These are phyloP conservation scores for Jaculus jaculus DNA, from an alignment of 2,113 vertebrate genomes.

Conservation along the genomic window DNA sequence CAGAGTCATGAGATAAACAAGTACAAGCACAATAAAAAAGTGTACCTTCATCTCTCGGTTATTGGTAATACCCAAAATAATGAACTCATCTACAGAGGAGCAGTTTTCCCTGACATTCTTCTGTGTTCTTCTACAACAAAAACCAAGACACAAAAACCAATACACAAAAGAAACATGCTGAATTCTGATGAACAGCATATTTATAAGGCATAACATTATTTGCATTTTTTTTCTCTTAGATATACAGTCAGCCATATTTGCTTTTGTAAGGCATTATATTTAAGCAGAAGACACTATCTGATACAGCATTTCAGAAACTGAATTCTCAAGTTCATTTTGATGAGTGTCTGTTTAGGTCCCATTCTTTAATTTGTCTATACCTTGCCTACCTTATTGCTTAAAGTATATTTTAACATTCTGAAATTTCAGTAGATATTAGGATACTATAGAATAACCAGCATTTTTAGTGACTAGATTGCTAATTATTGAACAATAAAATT, in stretches of 20 bases:
- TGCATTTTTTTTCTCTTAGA: not conserved
- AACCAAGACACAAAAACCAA: too few relatives aligned
- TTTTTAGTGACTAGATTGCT: not conserved
- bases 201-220: not conserved
- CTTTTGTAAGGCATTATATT: not conserved
- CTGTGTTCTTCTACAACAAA: too few relatives aligned
- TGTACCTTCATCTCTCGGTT: not conserved
- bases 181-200: not conserved
- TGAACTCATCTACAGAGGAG: not conserved
- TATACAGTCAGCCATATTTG: not conserved
- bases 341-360: too few relatives aligned
- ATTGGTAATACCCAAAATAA: not conserved
- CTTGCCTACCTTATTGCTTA: not conserved
- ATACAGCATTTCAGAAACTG: not conserved
- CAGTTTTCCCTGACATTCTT: constrained; percentile 34
- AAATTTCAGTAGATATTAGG: not conserved
- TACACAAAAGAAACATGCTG: too few relatives aligned
- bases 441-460: too few relatives aligned
- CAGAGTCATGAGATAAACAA: constrained; percentile 12
- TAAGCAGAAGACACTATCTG: not conserved
- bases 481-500: not conserved
- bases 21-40: not conserved
- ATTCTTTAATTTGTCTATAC: not conserved
- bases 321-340: not conserved
- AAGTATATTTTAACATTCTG: too few relatives aligned